These are phyloP conservation scores for Monarcha castaneiventris DNA, from an alignment of 2,113 vertebrate species.

Conservation along the genomic window DNA sequence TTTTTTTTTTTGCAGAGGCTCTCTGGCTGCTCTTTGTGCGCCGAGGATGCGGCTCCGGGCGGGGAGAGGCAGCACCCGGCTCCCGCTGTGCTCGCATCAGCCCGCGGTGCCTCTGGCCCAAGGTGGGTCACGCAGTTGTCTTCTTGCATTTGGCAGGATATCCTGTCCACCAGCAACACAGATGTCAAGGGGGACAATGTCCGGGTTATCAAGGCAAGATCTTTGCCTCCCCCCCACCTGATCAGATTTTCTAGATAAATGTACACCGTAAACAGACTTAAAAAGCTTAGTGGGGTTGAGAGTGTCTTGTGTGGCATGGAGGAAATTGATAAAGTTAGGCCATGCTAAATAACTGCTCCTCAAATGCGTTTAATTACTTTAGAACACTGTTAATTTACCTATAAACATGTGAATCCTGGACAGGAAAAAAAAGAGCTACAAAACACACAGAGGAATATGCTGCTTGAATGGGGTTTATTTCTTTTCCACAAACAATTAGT, in stretches of 20 bases:
- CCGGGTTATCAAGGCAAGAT: constrained; percentile 71
- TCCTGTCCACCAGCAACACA: constrained; percentile 73
- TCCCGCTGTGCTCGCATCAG: constrained; percentile 65
- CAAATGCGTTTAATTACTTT: not conserved
- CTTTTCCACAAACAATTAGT: not conserved
- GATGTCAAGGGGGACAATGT: constrained; percentile 79
- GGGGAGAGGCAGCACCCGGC: constrained; percentile 47
- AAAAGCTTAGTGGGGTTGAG: not conserved
- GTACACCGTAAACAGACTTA: not conserved
- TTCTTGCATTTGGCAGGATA: constrained; percentile 78
- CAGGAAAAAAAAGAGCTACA: not conserved
- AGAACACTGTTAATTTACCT: not conserved
- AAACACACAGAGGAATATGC: not conserved
- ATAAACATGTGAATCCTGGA: not conserved
- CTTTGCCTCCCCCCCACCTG: constrained; percentile 51
- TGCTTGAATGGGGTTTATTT: not conserved
- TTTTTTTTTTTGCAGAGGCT: not conserved
- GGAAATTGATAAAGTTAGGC: not conserved
- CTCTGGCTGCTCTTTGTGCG: not conserved
- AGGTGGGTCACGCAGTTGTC: constrained; percentile 80
- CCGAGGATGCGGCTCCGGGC: not conserved
- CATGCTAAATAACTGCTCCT: not conserved
- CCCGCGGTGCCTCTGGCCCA: constrained; percentile 57
- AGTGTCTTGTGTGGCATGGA: not conserved
- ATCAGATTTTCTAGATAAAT: constrained; percentile 36